Evolutionary conservation across 2,113 vertebrate species (phyloP).

Genomic region (Lycaon pictus): DNA sequence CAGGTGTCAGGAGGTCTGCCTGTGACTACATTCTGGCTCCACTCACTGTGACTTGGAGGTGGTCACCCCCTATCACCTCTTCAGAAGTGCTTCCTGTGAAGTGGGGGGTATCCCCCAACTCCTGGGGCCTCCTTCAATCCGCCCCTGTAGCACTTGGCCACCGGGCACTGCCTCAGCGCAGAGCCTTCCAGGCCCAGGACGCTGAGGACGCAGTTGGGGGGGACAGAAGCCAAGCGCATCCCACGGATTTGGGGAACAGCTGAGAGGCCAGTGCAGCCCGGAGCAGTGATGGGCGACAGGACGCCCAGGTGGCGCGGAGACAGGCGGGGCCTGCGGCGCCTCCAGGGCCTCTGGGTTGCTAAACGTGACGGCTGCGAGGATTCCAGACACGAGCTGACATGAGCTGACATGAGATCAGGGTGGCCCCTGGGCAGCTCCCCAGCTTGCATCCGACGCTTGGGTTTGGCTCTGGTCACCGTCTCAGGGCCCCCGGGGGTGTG

Average conservation of each 20-base stretch:
- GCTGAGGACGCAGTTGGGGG: background rate
- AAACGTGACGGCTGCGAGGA: background rate
- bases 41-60: background rate
- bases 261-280: background rate
- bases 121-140: background rate
- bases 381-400: background rate
- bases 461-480: background rate
- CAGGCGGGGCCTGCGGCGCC: too few species aligned
- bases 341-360: too few species aligned
- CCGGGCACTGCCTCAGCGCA: too few species aligned
- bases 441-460: background rate
- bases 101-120: background rate
- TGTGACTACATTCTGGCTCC: background rate
- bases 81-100: slow-evolving; percentile 1
- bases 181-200: background rate
- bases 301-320: too few species aligned
- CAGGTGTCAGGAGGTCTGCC: background rate
- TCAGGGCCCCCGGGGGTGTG: background rate
- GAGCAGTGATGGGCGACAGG: background rate
- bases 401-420: background rate
- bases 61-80: background rate
- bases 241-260: background rate
- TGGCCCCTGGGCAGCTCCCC: background rate
- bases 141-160: background rate
- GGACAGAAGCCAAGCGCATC: background rate